These are phyloP conservation scores for Odocoileus virginianus DNA, from an alignment of 2,113 vertebrate genomes.

Conservation along the genomic window DNA sequence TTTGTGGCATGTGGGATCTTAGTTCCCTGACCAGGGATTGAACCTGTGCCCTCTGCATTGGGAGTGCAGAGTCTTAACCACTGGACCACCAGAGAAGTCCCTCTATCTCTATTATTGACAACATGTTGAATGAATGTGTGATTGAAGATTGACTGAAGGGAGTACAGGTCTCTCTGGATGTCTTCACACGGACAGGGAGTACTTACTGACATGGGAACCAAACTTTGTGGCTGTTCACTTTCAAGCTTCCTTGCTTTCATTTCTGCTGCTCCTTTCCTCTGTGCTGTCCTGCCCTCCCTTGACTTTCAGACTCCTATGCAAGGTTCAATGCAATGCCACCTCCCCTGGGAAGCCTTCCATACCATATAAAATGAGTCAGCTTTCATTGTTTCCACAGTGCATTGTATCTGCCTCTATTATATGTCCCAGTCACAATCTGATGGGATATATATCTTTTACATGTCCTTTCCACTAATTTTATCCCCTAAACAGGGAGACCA, in stretches of 20 bases:
- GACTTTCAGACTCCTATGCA: not conserved
- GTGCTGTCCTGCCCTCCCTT: not conserved
- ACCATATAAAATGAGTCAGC: not conserved
- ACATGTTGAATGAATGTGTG: not conserved
- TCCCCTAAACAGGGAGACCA: not conserved
- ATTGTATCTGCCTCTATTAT: not conserved
- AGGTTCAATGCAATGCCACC: not conserved
- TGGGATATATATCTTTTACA: not conserved
- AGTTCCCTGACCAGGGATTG: not conserved
- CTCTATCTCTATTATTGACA: not conserved
- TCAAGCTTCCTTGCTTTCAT: not conserved
- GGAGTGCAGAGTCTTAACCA: not conserved
- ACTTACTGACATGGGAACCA: not conserved
- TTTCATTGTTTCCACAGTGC: not conserved
- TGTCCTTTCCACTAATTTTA: not conserved
- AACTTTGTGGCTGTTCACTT: not conserved
- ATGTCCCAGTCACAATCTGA: not conserved
- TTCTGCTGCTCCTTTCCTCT: not conserved
- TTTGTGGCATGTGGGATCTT: not conserved
- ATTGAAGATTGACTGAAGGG: not conserved
- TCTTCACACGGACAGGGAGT: not conserved
- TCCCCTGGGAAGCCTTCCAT: not conserved
- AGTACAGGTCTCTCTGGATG: not conserved
- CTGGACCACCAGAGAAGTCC: not conserved
- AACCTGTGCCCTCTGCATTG: not conserved